Evolutionary conservation across 2,113 vertebrate species (phyloP).

Genomic region (Salvelinus sp.): DNA sequence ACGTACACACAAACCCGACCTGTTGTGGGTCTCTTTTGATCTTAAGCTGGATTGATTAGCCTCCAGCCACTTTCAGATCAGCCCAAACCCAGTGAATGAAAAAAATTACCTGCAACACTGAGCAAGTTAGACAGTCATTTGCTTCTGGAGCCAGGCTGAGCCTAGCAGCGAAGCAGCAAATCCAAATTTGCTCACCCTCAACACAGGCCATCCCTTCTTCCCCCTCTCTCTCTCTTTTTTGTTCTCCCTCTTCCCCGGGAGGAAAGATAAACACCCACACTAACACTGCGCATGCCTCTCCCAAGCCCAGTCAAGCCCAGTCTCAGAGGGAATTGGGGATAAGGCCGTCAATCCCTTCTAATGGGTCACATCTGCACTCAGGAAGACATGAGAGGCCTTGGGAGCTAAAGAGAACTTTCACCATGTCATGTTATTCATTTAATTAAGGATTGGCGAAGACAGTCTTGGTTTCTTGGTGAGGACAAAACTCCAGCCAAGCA

Average conservation of each 20-base stretch:
- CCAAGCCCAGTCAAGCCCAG: neutral
- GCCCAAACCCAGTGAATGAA: conserved; percentile 39
- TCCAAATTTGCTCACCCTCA: conserved; percentile 43
- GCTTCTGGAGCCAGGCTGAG: conserved; percentile 46
- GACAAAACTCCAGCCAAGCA: too few species aligned
- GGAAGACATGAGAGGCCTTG: too few species aligned
- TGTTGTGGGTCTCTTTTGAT: conserved; percentile 40
- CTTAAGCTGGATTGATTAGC: conserved; percentile 58
- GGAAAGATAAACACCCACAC: conserved; percentile 40
- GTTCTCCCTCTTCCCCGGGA: conserved; percentile 14
- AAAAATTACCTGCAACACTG: conserved; percentile 64
- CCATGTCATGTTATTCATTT: too few species aligned
- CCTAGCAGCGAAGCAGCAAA: conserved; percentile 49
- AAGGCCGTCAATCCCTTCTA: conserved; percentile 50
- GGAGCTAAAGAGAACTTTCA: too few species aligned
- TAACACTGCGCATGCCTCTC: too few species aligned
- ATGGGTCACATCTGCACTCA: conserved; percentile 47
- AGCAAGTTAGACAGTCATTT: conserved; percentile 71
- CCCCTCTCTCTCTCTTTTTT: neutral
- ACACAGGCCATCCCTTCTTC: neutral
- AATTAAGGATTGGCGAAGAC: too few species aligned
- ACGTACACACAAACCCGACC: neutral
- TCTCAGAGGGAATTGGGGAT: conserved; percentile 46
- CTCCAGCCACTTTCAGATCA: conserved; percentile 51
- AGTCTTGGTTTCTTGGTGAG: too few species aligned